Percentiles rank a stretch among this genome's conserved stretches.
Evolutionary conservation across 2,797 vertebrate species (phyloP).

Genomic region (Alectoris magna): DNA sequence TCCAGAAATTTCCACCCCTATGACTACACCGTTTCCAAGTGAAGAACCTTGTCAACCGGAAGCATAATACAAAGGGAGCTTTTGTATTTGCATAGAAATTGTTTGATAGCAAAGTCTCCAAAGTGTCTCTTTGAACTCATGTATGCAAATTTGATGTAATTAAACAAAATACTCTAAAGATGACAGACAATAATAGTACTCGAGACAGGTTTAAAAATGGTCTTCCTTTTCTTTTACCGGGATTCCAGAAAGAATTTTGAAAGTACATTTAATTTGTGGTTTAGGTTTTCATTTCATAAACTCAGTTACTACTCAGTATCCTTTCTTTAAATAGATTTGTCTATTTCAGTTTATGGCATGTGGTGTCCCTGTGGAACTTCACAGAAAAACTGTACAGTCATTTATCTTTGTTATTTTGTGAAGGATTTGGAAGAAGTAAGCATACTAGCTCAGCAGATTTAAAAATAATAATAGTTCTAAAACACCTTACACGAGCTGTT

Average conservation of each 20-base stretch:
- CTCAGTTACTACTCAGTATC: not conserved
- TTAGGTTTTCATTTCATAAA: not conserved
- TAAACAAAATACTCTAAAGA: not conserved
- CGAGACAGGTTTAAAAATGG: not conserved
- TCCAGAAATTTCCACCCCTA: not conserved
- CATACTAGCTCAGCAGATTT: conserved; percentile 25
- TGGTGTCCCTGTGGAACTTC: not conserved
- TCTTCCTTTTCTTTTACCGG: not conserved
- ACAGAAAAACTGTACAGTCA: not conserved
- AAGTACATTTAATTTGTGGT: not conserved
- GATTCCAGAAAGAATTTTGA: not conserved
- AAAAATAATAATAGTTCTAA: conserved; percentile 12
- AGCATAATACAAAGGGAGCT: not conserved
- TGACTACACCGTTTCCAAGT: not conserved
- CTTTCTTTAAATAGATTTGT: conserved; percentile 3
- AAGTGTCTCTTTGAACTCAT: not conserved
- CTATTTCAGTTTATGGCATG: not conserved
- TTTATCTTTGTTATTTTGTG: conserved; percentile 32
- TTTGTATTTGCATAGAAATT: conserved; percentile 3
- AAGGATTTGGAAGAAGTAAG: not conserved
- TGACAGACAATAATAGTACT: not conserved
- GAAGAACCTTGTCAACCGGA: not conserved
- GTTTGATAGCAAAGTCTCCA: not conserved
- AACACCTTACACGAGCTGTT: not conserved
- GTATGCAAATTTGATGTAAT: not conserved